Base-by-base conservation (phyloP, 2,888 invertebrate species). In the Andrena flavipes region DNA sequence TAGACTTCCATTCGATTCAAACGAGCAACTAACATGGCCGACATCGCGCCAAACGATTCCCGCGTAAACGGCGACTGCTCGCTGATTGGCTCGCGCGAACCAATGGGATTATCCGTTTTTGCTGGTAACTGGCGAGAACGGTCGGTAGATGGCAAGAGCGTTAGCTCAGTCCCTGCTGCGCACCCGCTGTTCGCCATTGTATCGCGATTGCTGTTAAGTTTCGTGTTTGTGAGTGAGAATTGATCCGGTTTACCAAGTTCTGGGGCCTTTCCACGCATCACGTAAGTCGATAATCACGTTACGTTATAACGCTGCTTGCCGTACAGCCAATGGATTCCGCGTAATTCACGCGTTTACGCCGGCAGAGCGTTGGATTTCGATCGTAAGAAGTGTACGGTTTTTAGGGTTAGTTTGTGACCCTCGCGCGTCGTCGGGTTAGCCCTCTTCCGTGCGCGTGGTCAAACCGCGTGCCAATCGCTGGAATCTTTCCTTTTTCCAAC, bases 171-270 rank as follows among this genome's bases (percentile, higher is more conserved):
- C 76, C 72, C 80, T 71, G 82, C 85, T 88, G 88, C 91, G 90
- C 88, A 89, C 82, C 87, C 88, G 89, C 86, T 87, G 89, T 88
- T 89, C 92, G 92, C 92, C 92, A 92, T 92, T 92, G 92, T 91
- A 89, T 85, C 84, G 91, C 88, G 91, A 90, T 87, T 89, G 87
- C 88, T 86, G 86, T 82, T 82, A 85, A 91, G 90, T 91, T 91
- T 91, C 88, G 86, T 87, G 89, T 90, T 90, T 91, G 90, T 91
- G 85, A 88, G 88, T 88, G 88, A 87, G 84, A 90, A 90, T 91
- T 90, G 83, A 87, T 90, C 86, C 86, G 84, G 85, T 90, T 84
- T 86, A 85, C 80, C 54, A 82, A 82, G 79, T 84, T 78, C 73
- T 85, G 72, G 67, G 72, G 51, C 84, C 80, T 42, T 20, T 78